Conservation (phyloP, 1,140 invertebrate genomes). For the Lethrus apterus region DNA sequence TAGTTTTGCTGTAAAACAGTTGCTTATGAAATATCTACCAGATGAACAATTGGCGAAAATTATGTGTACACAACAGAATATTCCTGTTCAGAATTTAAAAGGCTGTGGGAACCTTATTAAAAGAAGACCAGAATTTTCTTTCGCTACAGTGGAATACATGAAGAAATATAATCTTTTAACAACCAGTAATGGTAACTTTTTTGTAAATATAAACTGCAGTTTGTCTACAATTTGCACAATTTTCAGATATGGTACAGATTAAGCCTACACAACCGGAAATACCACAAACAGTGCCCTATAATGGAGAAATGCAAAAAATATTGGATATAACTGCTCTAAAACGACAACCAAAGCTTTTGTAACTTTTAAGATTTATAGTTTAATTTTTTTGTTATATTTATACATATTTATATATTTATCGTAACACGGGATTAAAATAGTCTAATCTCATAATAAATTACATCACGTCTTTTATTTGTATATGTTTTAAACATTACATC, state of each 20-base stretch:
- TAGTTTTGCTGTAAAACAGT: slow-evolving; percentile 47
- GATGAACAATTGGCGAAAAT: slow-evolving; percentile 44
- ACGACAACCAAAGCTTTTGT: slow-evolving; percentile 56
- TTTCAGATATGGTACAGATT: background rate
- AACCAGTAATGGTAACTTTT: slow-evolving; percentile 26
- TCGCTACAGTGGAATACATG: slow-evolving; percentile 58
- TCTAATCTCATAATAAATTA: too few relatives aligned
- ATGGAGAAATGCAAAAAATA: slow-evolving; percentile 40
- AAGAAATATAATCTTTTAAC: slow-evolving; percentile 54
- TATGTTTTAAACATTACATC: too few relatives aligned
- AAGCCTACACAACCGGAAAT: background rate
- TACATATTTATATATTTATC: too few relatives aligned
- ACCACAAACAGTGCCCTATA: background rate
- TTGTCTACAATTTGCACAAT: too few relatives aligned
- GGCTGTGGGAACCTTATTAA: slow-evolving; percentile 19
- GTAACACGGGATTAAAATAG: too few relatives aligned
- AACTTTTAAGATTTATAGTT: too few relatives aligned
- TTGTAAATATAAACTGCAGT: background rate
- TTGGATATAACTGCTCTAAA: slow-evolving; percentile 57
- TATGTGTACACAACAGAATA: slow-evolving; percentile 1
- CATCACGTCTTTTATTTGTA: too few relatives aligned
- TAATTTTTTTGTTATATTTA: too few relatives aligned
- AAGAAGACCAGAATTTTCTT: slow-evolving; percentile 48
- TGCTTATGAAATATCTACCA: slow-evolving; percentile 58
- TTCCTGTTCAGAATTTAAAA: slow-evolving; percentile 1